These are phyloP conservation scores for Grus americana DNA, from an alignment of 2,113 vertebrate species.

Conservation along the genomic window DNA sequence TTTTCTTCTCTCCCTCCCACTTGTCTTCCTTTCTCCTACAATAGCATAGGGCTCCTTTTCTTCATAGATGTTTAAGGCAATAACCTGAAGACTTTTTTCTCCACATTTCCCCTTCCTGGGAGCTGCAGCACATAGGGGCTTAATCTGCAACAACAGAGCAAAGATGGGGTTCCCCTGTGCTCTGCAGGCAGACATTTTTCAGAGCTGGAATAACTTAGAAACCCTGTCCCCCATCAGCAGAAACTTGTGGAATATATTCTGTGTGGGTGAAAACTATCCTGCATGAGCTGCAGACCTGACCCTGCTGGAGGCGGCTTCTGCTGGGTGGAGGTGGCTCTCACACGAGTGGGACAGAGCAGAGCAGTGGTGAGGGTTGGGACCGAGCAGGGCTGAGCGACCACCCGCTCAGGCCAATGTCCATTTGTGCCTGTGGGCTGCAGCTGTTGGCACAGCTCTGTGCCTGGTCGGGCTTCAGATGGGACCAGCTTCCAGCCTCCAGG, in stretches of 20 bases:
- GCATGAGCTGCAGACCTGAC: not conserved
- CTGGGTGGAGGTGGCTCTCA: not conserved
- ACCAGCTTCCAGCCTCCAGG: not conserved
- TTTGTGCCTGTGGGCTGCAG: not conserved
- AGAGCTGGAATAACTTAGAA: not conserved
- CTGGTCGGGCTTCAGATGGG: accelerated
- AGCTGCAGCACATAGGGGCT: not conserved
- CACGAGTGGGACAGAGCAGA: not conserved
- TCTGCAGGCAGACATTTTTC: not conserved
- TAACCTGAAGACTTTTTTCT: not conserved
- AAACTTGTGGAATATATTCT: not conserved
- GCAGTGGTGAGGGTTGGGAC: not conserved
- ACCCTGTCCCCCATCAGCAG: not conserved
- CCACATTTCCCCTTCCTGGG: not conserved
- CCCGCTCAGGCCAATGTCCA: not conserved
- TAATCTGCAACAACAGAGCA: not conserved
- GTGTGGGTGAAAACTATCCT: not conserved
- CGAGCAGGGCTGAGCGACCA: not conserved
- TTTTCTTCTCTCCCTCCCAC: not conserved
- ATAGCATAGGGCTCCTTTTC: not conserved
- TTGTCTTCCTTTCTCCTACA: not conserved
- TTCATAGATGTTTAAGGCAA: not conserved
- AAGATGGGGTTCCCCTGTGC: not conserved
- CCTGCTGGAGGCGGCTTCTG: not conserved
- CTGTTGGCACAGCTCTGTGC: too few relatives aligned